phyloP scores from a whole-genome alignment of 2,797 vertebrate species.

The Molossus alvarezi region DNA sequence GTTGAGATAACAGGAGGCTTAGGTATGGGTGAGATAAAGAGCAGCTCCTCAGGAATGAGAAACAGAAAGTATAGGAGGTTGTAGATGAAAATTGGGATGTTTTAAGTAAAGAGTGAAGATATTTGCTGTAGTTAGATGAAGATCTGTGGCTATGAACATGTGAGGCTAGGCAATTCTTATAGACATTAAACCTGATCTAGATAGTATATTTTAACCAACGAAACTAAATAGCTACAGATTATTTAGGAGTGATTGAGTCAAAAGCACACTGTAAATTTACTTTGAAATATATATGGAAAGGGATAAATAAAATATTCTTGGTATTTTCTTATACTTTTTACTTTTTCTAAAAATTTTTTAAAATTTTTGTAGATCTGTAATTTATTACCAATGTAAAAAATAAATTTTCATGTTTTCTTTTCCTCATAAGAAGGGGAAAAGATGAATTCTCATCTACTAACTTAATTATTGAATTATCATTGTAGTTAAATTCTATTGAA shows the following conservation, averaged over 20 bases:
- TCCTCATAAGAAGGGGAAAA: neutral
- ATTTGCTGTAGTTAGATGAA: neutral
- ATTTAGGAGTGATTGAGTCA: neutral
- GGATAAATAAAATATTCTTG: constrained; percentile 28
- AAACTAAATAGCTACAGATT: constrained; percentile 7
- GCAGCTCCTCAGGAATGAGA: neutral
- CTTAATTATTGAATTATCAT: neutral
- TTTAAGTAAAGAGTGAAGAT: neutral
- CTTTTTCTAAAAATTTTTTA: neutral
- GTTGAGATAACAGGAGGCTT: neutral
- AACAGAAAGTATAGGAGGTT: neutral
- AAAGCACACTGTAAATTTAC: constrained; percentile 35
- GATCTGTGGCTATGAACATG: neutral
- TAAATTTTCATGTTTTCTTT: constrained; percentile 54
- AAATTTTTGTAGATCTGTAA: neutral
- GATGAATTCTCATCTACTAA: neutral
- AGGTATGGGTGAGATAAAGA: neutral
- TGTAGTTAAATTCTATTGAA: constrained; percentile 6
- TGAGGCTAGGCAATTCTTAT: neutral
- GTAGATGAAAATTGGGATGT: neutral
- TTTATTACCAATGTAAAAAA: neutral
- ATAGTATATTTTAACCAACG: constrained; percentile 23
- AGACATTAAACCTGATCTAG: neutral
- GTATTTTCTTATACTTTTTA: neutral
- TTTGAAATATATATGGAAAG: constrained; percentile 60